Evolutionary conservation across 1,140 invertebrate species (phyloP).

Genomic region (Drosophila santomea): DNA sequence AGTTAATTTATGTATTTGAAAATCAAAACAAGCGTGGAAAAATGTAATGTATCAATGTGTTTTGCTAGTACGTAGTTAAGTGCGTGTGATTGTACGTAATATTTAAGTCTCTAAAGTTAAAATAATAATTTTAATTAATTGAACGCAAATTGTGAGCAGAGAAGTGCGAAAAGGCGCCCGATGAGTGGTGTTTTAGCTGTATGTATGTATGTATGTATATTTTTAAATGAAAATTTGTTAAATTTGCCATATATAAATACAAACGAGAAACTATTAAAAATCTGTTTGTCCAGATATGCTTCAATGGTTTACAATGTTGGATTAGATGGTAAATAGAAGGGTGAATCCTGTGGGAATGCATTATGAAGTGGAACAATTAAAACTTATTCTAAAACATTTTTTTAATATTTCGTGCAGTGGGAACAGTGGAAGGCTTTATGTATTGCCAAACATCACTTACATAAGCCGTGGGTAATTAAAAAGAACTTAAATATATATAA

Average conservation of each 20-base stretch:
- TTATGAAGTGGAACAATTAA: too few species aligned
- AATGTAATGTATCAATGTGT: constrained; percentile 58
- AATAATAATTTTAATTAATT: constrained; percentile 65
- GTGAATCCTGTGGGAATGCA: too few species aligned
- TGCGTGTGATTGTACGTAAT: constrained; percentile 78
- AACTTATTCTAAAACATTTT: too few species aligned
- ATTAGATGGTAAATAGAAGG: too few species aligned
- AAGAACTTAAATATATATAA: too few species aligned
- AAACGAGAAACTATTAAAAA: constrained; percentile 36
- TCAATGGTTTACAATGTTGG: too few species aligned
- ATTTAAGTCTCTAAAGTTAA: constrained; percentile 51
- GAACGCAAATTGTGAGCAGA: constrained; percentile 36
- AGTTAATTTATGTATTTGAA: constrained; percentile 59
- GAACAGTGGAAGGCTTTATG: too few species aligned
- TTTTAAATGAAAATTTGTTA: constrained; percentile 77
- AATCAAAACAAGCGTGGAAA: constrained; percentile 31
- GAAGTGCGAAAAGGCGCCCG: constrained; percentile 23
- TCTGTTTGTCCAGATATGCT: too few species aligned
- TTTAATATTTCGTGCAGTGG: too few species aligned
- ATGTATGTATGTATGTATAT: constrained; percentile 73
- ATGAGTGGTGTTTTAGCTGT: constrained; percentile 65
- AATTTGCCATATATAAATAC: constrained; percentile 79
- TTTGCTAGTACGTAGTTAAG: constrained; percentile 71
- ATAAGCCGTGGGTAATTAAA: too few species aligned
- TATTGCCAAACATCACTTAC: too few species aligned